Evolutionary conservation across 2,113 vertebrate species (phyloP), one percentile per base, ranked within the genome.

Genomic region (Psilopsiagon aurifrons): DNA sequence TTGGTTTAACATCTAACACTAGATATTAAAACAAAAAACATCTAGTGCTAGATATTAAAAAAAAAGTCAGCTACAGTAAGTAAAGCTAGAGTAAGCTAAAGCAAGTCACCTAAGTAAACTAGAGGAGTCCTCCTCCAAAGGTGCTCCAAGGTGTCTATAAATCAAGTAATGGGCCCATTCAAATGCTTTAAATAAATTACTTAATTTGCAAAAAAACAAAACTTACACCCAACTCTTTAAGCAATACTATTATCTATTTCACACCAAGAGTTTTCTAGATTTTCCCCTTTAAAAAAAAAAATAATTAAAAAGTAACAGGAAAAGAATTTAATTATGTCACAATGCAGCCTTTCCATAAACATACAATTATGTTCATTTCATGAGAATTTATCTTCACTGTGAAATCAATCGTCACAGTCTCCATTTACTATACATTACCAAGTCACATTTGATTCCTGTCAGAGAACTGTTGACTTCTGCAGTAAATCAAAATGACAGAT

Each of bases 351-450:
- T 96, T 97, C 95, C 94, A 96, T 92, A 95, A 90, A 83, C 92
- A 81, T 67, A 52, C 90, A 97, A 94, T 96, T 96, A 93, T 28
- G 66, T 75, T 93, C 75, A 77, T 95, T 98, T 96, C 95, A 95
- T 97, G 94, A 97, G 97, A 97, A 98, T 96, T 94, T 95, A 97
- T 97, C 97, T 97, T 89, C 95, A 93, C 97, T 96, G 92, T 97
- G 97, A 97, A 98, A 97, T 97, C 97, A 97, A 95, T 95, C 94
- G 44, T 97, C 94, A 97, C 92, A 86, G 93, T 86, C 94, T 97
- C 93, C 91, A 84, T 93, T 95, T 96, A 96, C 84, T 83, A 88
- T 94, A 87, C 96, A 95, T 97, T 92, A 92, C 86, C 66, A 83
- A 96, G 92, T 97, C 93, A 90, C 90, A 97, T 96, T 97, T 96